Percentiles rank a stretch among this genome's conserved stretches.
phyloP scores from a whole-genome alignment of 2,888 invertebrate genomes.

The Pachycephus smyrnensis region DNA sequence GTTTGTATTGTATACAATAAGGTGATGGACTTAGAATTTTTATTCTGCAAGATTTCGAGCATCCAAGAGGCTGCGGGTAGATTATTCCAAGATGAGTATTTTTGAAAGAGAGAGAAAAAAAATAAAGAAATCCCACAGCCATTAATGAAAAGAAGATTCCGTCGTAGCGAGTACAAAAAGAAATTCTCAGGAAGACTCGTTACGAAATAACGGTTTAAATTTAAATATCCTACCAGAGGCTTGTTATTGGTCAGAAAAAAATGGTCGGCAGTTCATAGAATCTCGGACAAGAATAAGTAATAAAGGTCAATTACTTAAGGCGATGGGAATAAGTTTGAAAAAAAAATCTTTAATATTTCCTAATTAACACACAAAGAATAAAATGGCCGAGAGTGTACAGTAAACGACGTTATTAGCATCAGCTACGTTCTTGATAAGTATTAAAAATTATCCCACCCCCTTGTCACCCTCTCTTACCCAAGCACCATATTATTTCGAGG shows the following conservation, averaged over 20 bases:
- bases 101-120: neutral
- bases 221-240: neutral
- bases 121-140: neutral
- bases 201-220: neutral
- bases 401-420: neutral
- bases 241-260: neutral
- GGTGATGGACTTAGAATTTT: neutral
- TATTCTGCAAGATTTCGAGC: constrained; percentile 6
- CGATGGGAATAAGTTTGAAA: neutral
- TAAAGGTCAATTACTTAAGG: neutral
- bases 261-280: neutral
- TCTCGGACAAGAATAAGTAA: neutral
- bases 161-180: neutral
- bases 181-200: neutral
- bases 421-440: constrained; percentile 14
- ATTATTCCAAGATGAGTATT: constrained; percentile 23
- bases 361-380: neutral
- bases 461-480: constrained; percentile 9
- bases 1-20: neutral
- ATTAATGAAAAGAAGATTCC: neutral
- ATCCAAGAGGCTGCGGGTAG: constrained; percentile 33
- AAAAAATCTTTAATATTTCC: neutral
- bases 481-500: neutral
- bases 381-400: neutral
- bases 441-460: constrained; percentile 33